phyloP scores from a whole-genome alignment of 2,888 invertebrate species.

The Aromia moschata region DNA sequence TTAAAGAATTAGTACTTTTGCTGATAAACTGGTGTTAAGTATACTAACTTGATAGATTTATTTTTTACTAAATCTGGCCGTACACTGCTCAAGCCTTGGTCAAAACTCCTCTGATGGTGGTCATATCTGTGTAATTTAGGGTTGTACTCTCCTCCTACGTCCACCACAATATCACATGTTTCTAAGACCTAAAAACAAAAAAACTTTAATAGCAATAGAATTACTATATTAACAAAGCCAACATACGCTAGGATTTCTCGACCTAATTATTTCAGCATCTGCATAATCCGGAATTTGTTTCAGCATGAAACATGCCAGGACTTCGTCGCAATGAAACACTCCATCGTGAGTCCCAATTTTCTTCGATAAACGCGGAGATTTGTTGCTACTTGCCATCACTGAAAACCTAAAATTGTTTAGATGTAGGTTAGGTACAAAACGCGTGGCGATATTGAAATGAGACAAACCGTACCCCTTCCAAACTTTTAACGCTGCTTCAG shows the following conservation, averaged over 20 bases:
- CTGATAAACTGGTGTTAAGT: no score
- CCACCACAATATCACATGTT: slow-evolving; percentile 92
- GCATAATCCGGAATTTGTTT: slow-evolving; percentile 81
- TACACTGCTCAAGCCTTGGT: slow-evolving; percentile 72
- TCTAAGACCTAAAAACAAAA: slow-evolving; percentile 68
- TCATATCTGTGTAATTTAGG: slow-evolving; percentile 82
- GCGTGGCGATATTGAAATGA: no score
- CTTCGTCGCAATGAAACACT: slow-evolving; percentile 93
- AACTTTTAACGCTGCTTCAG: background rate
- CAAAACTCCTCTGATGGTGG: slow-evolving; percentile 90
- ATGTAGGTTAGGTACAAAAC: slow-evolving; percentile 19
- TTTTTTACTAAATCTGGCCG: slow-evolving; percentile 69
- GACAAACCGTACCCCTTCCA: background rate
- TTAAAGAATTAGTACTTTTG: no score
- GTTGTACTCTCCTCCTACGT: slow-evolving; percentile 91
- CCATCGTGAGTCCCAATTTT: slow-evolving; percentile 83
- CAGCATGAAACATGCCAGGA: slow-evolving; percentile 92
- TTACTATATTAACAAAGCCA: slow-evolving; percentile 3
- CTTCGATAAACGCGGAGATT: slow-evolving; percentile 53
- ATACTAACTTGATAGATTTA: slow-evolving; percentile 68
- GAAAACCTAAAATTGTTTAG: slow-evolving; percentile 51
- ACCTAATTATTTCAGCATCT: slow-evolving; percentile 81
- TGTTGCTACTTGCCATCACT: slow-evolving; percentile 57
- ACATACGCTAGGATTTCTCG: slow-evolving; percentile 66
- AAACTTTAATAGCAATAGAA: no score